A percentile compares a stretch with the other conserved stretches of the same genome.
phyloP scores from a whole-genome alignment of 2,888 invertebrate species.

The Coelogynopora nodosa region DNA sequence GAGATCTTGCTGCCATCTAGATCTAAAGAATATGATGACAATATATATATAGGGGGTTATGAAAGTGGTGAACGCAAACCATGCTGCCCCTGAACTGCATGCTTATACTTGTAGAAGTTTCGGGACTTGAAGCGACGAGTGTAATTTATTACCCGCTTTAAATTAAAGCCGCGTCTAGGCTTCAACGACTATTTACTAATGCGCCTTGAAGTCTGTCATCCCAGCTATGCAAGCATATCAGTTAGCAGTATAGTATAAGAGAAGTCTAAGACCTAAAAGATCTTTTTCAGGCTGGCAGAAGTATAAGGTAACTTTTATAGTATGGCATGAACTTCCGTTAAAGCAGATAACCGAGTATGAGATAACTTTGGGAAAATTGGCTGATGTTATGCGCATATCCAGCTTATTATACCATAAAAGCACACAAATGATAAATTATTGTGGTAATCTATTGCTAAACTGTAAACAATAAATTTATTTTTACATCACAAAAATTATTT shows the following conservation, averaged over 20 bases:
- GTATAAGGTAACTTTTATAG: too few relatives aligned
- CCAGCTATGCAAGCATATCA: too few relatives aligned
- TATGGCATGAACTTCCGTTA: too few relatives aligned
- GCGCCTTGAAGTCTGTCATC: conserved; percentile 18
- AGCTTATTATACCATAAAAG: neutral
- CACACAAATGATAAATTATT: neutral
- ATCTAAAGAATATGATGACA: too few relatives aligned
- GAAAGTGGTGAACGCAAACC: too few relatives aligned
- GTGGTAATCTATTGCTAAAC: neutral
- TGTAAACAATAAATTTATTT: neutral
- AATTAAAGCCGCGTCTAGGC: neutral
- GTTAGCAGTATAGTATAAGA: too few relatives aligned
- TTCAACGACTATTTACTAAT: conserved; percentile 19
- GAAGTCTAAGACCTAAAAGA: too few relatives aligned
- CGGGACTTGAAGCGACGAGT: neutral
- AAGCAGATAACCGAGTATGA: too few relatives aligned
- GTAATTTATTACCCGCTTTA: conserved; percentile 27
- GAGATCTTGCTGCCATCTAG: too few relatives aligned
- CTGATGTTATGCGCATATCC: neutral
- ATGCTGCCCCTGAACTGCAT: too few relatives aligned
- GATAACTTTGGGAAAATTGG: neutral
- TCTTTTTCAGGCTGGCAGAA: too few relatives aligned
- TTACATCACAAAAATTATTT: neutral
- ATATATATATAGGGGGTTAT: too few relatives aligned
- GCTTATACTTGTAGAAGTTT: neutral